Conservation (phyloP, 2,888 invertebrate genomes). For the Quadroppia sp. region DNA sequence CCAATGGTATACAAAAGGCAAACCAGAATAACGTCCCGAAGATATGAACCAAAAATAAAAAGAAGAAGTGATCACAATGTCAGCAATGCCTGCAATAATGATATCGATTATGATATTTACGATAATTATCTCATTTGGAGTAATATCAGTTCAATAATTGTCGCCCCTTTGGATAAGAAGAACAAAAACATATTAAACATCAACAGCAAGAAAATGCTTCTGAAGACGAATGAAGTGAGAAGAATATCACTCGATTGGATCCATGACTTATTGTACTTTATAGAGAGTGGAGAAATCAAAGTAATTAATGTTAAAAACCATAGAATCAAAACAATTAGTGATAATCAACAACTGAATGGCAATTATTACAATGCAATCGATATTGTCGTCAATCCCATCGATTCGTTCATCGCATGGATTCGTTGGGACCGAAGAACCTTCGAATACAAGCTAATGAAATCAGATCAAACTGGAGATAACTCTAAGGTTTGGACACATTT, state of each 20-base stretch:
- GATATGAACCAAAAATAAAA: background rate
- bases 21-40: background rate
- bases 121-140: slow-evolving; percentile 15
- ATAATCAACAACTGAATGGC: background rate
- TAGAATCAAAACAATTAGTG: background rate
- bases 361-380: background rate
- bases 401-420: background rate
- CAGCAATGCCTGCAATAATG: background rate
- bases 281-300: background rate
- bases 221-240: background rate
- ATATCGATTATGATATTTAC: background rate
- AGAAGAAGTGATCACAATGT: background rate
- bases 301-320: background rate
- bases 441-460: background rate
- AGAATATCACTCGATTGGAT: slow-evolving; percentile 13
- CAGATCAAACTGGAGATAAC: background rate
- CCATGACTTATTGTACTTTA: background rate
- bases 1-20: background rate
- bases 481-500: background rate
- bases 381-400: slow-evolving; percentile 4
- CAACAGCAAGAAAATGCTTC: background rate
- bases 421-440: background rate
- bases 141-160: background rate
- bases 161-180: background rate
- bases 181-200: background rate